Conservation (phyloP, 2,797 vertebrate genomes). For the Falco biarmicus region DNA sequence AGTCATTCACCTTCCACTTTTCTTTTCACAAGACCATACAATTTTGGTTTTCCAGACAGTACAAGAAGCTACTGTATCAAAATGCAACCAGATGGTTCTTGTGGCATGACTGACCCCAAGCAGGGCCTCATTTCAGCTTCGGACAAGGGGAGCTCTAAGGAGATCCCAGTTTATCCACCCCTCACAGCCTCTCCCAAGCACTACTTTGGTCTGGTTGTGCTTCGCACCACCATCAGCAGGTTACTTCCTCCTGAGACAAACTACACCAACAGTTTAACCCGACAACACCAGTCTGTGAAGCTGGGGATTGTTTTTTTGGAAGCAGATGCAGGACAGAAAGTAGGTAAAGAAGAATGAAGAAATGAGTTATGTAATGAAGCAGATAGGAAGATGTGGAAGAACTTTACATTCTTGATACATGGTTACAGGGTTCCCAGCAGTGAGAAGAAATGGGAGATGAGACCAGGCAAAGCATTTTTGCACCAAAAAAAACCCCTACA, state of each 20-base stretch:
- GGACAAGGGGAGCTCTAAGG: not conserved
- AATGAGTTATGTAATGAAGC: not conserved
- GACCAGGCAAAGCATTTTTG: not conserved
- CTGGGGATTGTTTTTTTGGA: not conserved
- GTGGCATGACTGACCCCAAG: not conserved
- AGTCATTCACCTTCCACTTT: not conserved
- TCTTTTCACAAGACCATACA: not conserved
- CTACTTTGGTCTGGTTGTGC: not conserved
- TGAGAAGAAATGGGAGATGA: not conserved
- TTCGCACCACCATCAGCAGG: not conserved
- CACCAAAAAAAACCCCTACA: not conserved
- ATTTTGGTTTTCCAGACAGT: not conserved
- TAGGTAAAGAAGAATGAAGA: not conserved
- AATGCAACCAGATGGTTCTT: not conserved
- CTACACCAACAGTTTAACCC: not conserved
- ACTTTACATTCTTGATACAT: not conserved
- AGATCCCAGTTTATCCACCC: not conserved
- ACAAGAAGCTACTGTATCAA: not conserved
- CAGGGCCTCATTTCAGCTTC: not conserved
- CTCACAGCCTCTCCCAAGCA: not conserved
- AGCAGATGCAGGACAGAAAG: not conserved
- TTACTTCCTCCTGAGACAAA: not conserved
- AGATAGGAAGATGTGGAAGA: not conserved
- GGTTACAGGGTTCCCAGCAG: not conserved
- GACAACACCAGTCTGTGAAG: accelerated